Conservation (phyloP, 2,797 vertebrate genomes). For the Sparus aurata region DNA sequence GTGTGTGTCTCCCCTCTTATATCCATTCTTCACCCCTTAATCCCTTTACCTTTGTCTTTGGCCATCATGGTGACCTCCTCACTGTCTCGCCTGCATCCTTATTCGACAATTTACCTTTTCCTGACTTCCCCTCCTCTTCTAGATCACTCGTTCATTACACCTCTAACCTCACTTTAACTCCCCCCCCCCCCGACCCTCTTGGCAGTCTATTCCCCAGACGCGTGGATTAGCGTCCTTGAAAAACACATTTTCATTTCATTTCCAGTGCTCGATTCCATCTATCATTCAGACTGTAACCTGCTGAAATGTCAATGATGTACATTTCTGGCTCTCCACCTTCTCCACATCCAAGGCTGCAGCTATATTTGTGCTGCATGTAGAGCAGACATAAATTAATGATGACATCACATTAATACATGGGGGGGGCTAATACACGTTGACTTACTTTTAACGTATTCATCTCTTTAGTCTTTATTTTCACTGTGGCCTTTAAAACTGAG, state of each 20-base stretch:
- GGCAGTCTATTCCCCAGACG: slow-evolving; percentile 27
- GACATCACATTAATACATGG: slow-evolving; percentile 58
- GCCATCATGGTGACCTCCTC: slow-evolving; percentile 9
- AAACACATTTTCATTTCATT: slow-evolving; percentile 55
- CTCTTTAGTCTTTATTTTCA: slow-evolving; percentile 11
- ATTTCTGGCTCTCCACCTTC: slow-evolving; percentile 8
- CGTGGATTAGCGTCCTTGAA: slow-evolving; percentile 53
- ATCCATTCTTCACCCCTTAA: slow-evolving; percentile 11
- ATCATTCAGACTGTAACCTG: slow-evolving; percentile 44
- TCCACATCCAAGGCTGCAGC: slow-evolving; percentile 41
- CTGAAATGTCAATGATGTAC: slow-evolving; percentile 41
- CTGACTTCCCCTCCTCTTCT: slow-evolving; percentile 24
- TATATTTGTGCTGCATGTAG: slow-evolving; percentile 53
- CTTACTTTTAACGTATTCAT: slow-evolving; percentile 35
- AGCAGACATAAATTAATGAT: slow-evolving; percentile 69
- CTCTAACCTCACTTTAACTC: slow-evolving; percentile 53
- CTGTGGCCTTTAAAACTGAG: slow-evolving; percentile 4
- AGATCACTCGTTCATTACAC: slow-evolving; percentile 52
- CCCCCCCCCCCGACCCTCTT: background rate
- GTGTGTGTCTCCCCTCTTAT: background rate
- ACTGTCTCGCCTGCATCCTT: background rate
- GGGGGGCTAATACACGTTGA: slow-evolving; percentile 45
- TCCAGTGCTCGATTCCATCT: slow-evolving; percentile 33
- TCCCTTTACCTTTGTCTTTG: background rate
- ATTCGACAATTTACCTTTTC: slow-evolving; percentile 35